Conservation (phyloP, 2,888 invertebrate genomes). For the Axea sp. region DNA sequence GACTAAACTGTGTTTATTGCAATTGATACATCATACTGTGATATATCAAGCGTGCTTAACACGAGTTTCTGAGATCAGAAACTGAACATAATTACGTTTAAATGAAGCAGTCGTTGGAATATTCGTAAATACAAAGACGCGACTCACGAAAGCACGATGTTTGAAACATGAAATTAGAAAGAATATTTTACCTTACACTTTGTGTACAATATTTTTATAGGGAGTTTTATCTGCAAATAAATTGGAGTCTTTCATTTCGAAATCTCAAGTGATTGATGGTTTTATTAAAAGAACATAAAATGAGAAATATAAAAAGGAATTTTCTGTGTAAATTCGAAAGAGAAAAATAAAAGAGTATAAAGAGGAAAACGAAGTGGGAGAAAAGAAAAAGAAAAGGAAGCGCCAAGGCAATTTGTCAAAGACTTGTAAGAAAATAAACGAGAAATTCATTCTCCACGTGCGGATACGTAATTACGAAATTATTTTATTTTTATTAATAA, state of each 20-base stretch:
- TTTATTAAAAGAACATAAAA: conserved; percentile 57
- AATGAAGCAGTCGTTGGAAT: conserved; percentile 46
- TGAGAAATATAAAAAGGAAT: conserved; percentile 44
- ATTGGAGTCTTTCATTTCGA: conserved; percentile 49
- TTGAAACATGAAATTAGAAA: conserved; percentile 32
- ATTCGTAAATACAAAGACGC: conserved; percentile 26
- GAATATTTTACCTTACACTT: conserved; percentile 36
- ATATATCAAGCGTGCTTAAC: conserved; percentile 35
- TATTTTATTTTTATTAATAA: conserved; percentile 51
- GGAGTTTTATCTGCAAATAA: conserved; percentile 39
- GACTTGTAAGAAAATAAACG: conserved; percentile 40
- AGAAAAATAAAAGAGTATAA: conserved; percentile 15
- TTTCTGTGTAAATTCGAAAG: conserved; percentile 53
- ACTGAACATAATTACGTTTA: conserved; percentile 43
- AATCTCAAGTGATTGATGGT: conserved; percentile 53
- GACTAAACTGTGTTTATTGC: conserved; percentile 32
- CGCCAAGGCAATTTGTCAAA: conserved; percentile 48
- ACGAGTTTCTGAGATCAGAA: conserved; percentile 38
- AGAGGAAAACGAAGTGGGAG: conserved; percentile 7
- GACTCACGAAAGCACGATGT: conserved; percentile 20
- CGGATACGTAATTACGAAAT: conserved; percentile 40
- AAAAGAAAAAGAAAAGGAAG: conserved; percentile 6
- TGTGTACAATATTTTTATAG: conserved; percentile 34
- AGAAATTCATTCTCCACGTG: conserved; percentile 13
- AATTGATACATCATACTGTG: conserved; percentile 42